Evolutionary conservation across 2,888 invertebrate genomes (phyloP).

Genomic region (Eupeodes latifasciatus): DNA sequence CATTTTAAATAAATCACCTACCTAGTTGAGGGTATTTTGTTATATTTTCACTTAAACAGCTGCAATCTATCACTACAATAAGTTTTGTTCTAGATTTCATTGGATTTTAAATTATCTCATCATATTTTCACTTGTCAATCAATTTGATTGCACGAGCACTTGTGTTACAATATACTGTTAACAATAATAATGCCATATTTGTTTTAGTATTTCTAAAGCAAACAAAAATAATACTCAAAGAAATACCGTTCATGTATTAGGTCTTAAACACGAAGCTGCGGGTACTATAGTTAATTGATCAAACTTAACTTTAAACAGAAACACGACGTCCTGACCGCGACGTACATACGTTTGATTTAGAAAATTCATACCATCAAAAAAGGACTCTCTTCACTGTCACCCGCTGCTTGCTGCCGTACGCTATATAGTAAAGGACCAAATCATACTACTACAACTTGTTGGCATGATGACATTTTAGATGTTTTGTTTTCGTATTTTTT

Average conservation of each 20-base stretch:
- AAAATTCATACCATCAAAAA: conserved; percentile 33
- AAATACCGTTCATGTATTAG: not conserved
- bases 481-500: conserved; percentile 70
- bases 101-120: not conserved
- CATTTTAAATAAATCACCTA: conserved; percentile 1
- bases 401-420: conserved; percentile 60
- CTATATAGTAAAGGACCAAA: conserved; percentile 70
- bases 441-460: conserved; percentile 77
- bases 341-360: conserved; percentile 38
- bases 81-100: conserved; percentile 20
- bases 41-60: conserved; percentile 17
- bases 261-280: not conserved
- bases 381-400: conserved; percentile 20
- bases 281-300: not conserved
- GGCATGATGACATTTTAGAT: conserved; percentile 74
- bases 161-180: conserved; percentile 5
- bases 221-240: not conserved
- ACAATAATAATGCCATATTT: not conserved
- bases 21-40: not conserved
- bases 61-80: not conserved
- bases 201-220: not conserved
- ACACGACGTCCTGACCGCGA: conserved; percentile 2
- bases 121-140: not conserved
- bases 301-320: conserved; percentile 8
- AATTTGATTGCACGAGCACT: not conserved